Percentiles rank a stretch among this genome's conserved stretches.
These are phyloP conservation scores for Megaptera novaeangliae DNA, from an alignment of 2,113 vertebrate genomes.

Conservation along the genomic window DNA sequence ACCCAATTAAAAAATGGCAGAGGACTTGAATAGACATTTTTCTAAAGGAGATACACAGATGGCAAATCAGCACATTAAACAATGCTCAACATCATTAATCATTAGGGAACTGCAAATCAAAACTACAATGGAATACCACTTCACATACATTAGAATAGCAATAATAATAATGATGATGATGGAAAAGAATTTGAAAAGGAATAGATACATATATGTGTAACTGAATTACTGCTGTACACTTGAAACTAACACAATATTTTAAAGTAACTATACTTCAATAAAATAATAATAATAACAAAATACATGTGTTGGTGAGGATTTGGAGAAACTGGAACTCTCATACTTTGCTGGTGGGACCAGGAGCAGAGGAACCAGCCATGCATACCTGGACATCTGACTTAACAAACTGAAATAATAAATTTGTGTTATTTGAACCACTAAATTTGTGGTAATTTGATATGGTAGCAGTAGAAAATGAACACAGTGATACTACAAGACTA, in stretches of 20 bases:
- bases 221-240: neutral
- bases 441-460: neutral
- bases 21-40: neutral
- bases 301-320: neutral
- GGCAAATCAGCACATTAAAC: neutral
- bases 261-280: neutral
- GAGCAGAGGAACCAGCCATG: neutral
- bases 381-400: neutral
- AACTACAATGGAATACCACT: neutral
- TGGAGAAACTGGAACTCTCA: neutral
- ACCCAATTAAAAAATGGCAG: neutral
- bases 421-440: neutral
- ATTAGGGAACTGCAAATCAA: neutral
- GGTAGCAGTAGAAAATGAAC: neutral
- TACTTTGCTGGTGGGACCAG: neutral
- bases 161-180: neutral
- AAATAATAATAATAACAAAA: neutral
- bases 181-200: neutral
- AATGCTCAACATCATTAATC: neutral
- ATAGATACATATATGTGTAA: neutral
- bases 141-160: neutral
- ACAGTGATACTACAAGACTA: neutral
- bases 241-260: neutral
- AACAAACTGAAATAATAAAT: neutral
- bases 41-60: neutral